phyloP scores from a whole-genome alignment of 2,888 invertebrate genomes.

The Nemotelus pantherinus region DNA sequence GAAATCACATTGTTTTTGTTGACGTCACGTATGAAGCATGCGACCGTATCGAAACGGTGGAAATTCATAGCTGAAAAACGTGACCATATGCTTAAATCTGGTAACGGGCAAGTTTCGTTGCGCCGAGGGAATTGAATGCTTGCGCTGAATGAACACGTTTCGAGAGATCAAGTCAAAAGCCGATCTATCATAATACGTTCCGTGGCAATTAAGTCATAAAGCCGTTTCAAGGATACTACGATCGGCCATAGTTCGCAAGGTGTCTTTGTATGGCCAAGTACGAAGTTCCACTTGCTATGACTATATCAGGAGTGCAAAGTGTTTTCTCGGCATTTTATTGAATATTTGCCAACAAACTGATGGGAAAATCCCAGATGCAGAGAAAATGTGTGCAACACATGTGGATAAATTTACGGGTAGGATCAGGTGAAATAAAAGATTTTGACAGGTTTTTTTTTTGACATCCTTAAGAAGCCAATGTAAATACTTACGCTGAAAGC shows the following conservation, averaged over 20 bases:
- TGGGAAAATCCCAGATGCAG: constrained; percentile 29
- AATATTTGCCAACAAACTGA: constrained; percentile 27
- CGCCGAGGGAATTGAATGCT: neutral
- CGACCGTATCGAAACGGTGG: constrained; percentile 25
- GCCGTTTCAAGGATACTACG: constrained; percentile 24
- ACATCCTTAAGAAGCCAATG: neutral
- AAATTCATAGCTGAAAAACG: constrained; percentile 31
- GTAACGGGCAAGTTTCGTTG: neutral
- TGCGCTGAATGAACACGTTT: neutral
- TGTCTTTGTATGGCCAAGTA: neutral
- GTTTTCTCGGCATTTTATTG: constrained; percentile 12
- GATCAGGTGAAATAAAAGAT: neutral
- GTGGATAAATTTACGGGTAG: constrained; percentile 28
- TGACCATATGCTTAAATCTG: constrained; percentile 27
- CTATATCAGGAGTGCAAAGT: constrained; percentile 29
- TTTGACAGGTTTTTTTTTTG: neutral
- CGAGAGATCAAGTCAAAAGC: constrained; percentile 27
- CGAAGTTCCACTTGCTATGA: constrained; percentile 12
- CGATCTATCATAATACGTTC: constrained; percentile 26
- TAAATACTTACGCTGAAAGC: neutral
- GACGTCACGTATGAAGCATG: constrained; percentile 40
- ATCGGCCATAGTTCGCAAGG: constrained; percentile 5
- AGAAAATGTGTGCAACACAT: constrained; percentile 43
- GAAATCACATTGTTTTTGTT: constrained; percentile 41
- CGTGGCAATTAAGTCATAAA: constrained; percentile 40